A percentile compares a stretch with the other conserved stretches of the same genome.
These are phyloP conservation scores for Ctena decussata DNA, from an alignment of 2,888 invertebrate genomes.

Conservation along the genomic window DNA sequence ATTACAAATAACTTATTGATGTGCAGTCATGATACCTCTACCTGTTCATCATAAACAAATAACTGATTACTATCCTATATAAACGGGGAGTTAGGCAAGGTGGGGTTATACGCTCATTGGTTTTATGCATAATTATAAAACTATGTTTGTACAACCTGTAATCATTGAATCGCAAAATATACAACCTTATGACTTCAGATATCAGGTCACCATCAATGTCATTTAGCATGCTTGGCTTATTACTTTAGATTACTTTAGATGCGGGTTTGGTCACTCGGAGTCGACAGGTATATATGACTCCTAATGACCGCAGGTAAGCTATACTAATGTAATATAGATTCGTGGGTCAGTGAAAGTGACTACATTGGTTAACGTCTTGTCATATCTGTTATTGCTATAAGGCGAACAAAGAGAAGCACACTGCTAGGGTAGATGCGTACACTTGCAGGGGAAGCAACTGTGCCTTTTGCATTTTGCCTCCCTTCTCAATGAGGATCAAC, in stretches of 20 bases:
- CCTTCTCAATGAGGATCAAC: too few species aligned
- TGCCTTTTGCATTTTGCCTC: too few species aligned
- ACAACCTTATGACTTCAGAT: neutral
- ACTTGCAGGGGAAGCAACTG: too few species aligned
- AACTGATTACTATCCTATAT: neutral
- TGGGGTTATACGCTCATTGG: constrained; percentile 32
- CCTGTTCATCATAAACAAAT: neutral
- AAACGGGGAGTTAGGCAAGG: constrained; percentile 26
- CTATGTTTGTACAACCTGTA: neutral
- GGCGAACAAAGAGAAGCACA: too few species aligned
- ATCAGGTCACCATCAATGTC: neutral
- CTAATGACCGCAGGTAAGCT: neutral
- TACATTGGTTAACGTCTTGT: too few species aligned
- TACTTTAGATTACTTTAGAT: neutral
- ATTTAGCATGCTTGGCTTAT: neutral
- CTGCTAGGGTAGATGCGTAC: too few species aligned
- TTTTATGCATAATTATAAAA: constrained; percentile 46
- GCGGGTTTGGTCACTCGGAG: neutral
- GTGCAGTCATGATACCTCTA: neutral
- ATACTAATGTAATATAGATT: neutral
- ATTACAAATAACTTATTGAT: neutral
- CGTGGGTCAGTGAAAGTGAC: neutral
- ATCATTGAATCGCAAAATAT: neutral
- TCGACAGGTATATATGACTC: neutral
- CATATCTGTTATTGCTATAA: too few species aligned